These are phyloP conservation scores for Saccopteryx leptura DNA, from an alignment of 2,113 vertebrate species.

Conservation along the genomic window DNA sequence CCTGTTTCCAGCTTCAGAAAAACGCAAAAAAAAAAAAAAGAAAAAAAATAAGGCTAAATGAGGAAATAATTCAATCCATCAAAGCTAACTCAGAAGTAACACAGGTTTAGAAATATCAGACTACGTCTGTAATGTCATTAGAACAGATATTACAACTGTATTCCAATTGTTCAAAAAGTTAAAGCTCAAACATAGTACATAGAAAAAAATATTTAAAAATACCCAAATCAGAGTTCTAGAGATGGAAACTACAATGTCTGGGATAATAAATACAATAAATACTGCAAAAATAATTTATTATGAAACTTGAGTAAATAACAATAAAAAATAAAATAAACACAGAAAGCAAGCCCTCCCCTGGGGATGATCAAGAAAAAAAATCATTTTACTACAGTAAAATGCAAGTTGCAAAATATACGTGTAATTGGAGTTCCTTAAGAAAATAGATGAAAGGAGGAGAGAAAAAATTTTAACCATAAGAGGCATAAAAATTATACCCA, in stretches of 20 bases:
- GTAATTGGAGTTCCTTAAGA: neutral
- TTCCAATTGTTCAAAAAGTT: neutral
- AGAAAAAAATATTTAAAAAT: neutral
- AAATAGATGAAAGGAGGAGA: neutral
- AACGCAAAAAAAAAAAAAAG: too few species aligned
- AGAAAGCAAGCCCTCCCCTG: neutral
- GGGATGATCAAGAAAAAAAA: neutral
- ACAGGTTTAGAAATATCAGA: neutral
- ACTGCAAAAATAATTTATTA: neutral
- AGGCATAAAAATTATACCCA: neutral
- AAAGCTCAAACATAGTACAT: neutral
- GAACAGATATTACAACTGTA: neutral
- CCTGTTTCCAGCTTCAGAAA: too few species aligned
- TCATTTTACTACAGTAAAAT: neutral
- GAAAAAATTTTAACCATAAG: neutral
- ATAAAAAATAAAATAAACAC: constrained; percentile 7
- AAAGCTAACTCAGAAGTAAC: neutral
- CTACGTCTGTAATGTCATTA: neutral
- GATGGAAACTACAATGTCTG: neutral
- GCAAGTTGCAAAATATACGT: neutral
- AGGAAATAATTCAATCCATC: neutral
- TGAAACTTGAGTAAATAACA: neutral
- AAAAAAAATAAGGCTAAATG: neutral
- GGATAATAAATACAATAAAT: neutral
- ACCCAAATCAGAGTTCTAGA: neutral